Evolutionary conservation across 1,140 invertebrate genomes (phyloP).

Genomic region (Cotesia chilonis): DNA sequence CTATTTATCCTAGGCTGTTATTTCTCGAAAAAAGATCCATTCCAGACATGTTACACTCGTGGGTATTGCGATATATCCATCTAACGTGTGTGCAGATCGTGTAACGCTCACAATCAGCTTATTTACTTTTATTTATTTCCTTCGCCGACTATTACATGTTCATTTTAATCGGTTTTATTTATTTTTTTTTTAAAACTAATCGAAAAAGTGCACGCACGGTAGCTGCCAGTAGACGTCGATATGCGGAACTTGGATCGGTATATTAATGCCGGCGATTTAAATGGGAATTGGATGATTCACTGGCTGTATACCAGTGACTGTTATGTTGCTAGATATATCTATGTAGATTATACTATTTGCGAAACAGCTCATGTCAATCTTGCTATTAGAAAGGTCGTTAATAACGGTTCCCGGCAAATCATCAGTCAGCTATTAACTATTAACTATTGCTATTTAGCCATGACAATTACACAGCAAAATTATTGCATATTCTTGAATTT

Average conservation of each 20-base stretch:
- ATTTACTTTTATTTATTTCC: no score
- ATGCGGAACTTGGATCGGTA: not conserved
- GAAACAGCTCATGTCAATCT: slow-evolving; percentile 17
- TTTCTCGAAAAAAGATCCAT: not conserved
- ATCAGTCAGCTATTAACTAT: not conserved
- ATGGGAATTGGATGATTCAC: no score
- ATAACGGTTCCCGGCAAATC: slow-evolving; percentile 32
- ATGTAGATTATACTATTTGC: slow-evolving; percentile 1
- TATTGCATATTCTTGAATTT: no score
- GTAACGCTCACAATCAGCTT: not conserved
- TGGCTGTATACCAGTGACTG: no score
- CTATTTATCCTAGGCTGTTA: slow-evolving; percentile 9
- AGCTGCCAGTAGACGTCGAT: slow-evolving; percentile 1
- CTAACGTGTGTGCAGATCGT: not conserved
- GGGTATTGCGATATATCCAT: not conserved
- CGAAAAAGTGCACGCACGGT: not conserved
- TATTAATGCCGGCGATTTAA: no score
- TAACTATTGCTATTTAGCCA: slow-evolving; percentile 1
- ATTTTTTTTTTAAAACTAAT: not conserved
- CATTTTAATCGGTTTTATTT: not conserved
- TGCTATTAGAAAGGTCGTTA: slow-evolving; percentile 29
- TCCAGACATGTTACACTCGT: slow-evolving; percentile 14
- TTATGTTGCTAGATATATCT: no score
- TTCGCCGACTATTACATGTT: no score
- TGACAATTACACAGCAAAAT: slow-evolving; percentile 23